phyloP scores from a whole-genome alignment of 2,113 vertebrate genomes.

The Lathamus discolor region DNA sequence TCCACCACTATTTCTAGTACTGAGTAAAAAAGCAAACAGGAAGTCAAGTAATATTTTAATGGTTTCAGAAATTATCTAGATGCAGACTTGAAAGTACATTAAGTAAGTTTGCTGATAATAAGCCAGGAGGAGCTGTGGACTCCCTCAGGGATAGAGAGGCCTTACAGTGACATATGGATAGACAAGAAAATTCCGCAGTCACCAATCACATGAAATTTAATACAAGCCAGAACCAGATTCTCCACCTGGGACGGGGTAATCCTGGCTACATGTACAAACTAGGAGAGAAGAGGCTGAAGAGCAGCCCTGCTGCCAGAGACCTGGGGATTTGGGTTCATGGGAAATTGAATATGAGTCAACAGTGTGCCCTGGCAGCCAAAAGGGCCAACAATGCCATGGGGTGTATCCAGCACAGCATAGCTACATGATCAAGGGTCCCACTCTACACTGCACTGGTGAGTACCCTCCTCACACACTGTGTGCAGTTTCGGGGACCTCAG shows the following conservation, averaged over 20 bases:
- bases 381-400: background rate
- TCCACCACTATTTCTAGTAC: background rate
- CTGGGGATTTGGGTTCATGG: too few relatives aligned
- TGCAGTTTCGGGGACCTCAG: background rate
- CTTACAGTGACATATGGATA: background rate
- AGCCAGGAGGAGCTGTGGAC: background rate
- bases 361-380: background rate
- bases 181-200: background rate
- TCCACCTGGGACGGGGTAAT: background rate
- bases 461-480: background rate
- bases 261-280: rapidly evolving
- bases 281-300: background rate
- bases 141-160: background rate
- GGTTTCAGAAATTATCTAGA: background rate
- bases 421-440: rapidly evolving
- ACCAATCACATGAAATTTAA: background rate
- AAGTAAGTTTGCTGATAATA: background rate
- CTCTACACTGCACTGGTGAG: background rate
- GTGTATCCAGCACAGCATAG: background rate
- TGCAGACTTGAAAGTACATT: background rate
- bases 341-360: background rate
- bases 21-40: background rate
- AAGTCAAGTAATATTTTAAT: background rate
- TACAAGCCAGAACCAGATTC: background rate
- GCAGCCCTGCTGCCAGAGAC: background rate